Conservation (phyloP, 2,113 vertebrate genomes). For the Ochotona princeps region DNA sequence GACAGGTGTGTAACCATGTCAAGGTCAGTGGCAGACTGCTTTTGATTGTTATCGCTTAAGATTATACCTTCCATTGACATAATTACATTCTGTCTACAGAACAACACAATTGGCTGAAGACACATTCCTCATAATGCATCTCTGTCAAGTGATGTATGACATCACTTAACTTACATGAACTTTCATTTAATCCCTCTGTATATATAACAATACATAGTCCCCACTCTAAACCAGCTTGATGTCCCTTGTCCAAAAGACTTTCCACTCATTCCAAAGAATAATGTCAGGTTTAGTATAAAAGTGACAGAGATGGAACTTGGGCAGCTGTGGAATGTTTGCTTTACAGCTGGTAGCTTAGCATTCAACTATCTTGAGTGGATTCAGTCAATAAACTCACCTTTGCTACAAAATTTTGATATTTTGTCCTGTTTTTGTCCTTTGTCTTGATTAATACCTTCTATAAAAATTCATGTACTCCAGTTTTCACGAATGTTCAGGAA, state of each 20-base stretch:
- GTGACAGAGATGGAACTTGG: background rate
- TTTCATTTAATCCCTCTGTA: background rate
- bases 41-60: too few relatives aligned
- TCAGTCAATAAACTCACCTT: background rate
- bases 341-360: background rate
- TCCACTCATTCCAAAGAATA: background rate
- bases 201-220: background rate
- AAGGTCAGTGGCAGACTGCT: too few relatives aligned
- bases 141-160: too few relatives aligned
- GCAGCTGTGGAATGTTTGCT: background rate
- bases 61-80: too few relatives aligned
- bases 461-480: background rate
- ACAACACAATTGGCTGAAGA: too few relatives aligned
- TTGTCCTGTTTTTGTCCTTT: background rate
- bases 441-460: background rate
- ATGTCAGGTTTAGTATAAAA: background rate
- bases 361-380: background rate
- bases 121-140: too few relatives aligned
- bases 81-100: too few relatives aligned
- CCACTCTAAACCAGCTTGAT: background rate
- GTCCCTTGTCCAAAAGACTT: background rate
- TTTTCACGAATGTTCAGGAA: background rate
- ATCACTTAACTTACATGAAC: background rate
- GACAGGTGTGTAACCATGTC: too few relatives aligned
- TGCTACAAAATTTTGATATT: background rate